Percentiles rank a stretch among this genome's conserved stretches.
Conservation (phyloP, 2,888 invertebrate species). For the Platycnemis pennipes region DNA sequence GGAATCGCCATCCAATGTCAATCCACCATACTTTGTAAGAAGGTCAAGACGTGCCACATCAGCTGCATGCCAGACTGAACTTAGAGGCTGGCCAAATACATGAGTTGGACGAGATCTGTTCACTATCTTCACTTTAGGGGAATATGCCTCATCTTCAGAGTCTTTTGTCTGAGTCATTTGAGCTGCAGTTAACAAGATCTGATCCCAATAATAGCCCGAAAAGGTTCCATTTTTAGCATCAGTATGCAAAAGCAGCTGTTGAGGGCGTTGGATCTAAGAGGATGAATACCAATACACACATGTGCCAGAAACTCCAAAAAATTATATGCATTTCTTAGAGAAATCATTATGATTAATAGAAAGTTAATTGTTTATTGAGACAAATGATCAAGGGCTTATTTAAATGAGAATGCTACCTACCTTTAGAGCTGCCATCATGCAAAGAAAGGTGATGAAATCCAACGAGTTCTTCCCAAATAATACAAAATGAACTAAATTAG, state of each 20-base stretch:
- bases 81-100: slow-evolving; percentile 77
- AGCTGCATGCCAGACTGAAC: slow-evolving; percentile 77
- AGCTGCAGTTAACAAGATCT: slow-evolving; percentile 25
- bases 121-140: background rate
- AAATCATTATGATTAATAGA: background rate
- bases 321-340: background rate
- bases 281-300: background rate
- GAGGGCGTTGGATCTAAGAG: slow-evolving; percentile 75
- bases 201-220: slow-evolving; percentile 74
- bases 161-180: background rate
- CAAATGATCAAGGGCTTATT: no score
- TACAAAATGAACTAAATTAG: slow-evolving; percentile 77
- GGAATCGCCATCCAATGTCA: slow-evolving; percentile 77
- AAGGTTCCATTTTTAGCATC: slow-evolving; percentile 73
- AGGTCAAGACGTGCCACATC: slow-evolving; percentile 77
- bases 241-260: slow-evolving; percentile 76
- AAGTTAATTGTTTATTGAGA: no score
- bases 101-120: slow-evolving; percentile 75
- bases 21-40: slow-evolving; percentile 77
- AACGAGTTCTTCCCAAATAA: slow-evolving; percentile 75
- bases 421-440: slow-evolving; percentile 76
- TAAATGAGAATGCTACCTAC: slow-evolving; percentile 69
- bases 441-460: slow-evolving; percentile 76
- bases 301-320: background rate
- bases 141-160: background rate